Conservation (phyloP, 2,888 invertebrate species). For the Entomobrya multifasciata region DNA sequence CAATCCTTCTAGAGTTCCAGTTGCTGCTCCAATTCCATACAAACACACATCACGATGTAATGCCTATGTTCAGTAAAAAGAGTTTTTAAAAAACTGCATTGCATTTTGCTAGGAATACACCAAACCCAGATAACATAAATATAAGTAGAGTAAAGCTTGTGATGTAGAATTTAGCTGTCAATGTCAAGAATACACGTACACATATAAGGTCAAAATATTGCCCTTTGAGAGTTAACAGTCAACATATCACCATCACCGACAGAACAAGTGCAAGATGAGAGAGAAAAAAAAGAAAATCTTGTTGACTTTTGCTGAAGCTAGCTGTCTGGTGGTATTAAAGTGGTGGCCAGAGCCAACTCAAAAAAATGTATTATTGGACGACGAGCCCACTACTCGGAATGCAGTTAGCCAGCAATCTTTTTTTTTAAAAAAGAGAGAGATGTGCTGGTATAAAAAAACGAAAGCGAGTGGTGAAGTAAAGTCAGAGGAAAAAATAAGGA, state of each 20-base stretch:
- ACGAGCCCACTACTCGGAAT: slow-evolving; percentile 22
- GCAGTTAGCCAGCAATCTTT: slow-evolving; percentile 46
- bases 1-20: not conserved
- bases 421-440: slow-evolving; percentile 20
- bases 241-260: slow-evolving; percentile 1
- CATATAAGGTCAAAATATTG: slow-evolving; percentile 72
- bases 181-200: slow-evolving; percentile 65
- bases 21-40: slow-evolving; percentile 4
- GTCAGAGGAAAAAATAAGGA: slow-evolving; percentile 72
- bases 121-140: not conserved
- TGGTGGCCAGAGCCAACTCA: slow-evolving; percentile 40
- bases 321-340: slow-evolving; percentile 61
- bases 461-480: slow-evolving; percentile 14
- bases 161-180: slow-evolving; percentile 60
- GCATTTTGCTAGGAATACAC: not conserved
- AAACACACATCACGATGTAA: not conserved
- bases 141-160: not conserved
- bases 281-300: slow-evolving; percentile 50
- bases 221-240: slow-evolving; percentile 44
- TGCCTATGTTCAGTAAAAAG: not conserved
- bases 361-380: slow-evolving; percentile 23
- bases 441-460: not conserved
- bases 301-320: slow-evolving; percentile 53
- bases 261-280: slow-evolving; percentile 9
- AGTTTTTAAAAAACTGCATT: slow-evolving; percentile 45